A percentile compares a stretch with the other conserved stretches of the same genome.
phyloP scores from a whole-genome alignment of 2,797 vertebrate genomes.

The Xiphophorus birchmanni region DNA sequence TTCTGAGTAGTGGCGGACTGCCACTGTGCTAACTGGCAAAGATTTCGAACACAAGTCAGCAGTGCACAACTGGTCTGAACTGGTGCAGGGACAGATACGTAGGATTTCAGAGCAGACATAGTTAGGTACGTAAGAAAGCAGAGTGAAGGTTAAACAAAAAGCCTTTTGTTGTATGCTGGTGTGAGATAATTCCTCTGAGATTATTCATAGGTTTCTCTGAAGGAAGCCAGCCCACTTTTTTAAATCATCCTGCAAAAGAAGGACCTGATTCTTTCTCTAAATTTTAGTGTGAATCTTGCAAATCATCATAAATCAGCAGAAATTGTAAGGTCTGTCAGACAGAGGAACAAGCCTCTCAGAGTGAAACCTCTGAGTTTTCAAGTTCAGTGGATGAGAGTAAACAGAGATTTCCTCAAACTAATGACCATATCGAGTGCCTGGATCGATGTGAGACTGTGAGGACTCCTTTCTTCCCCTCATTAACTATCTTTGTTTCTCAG shows the following conservation, averaged over 20 bases:
- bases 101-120: constrained; percentile 8
- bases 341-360: background rate
- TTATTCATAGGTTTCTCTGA: constrained; percentile 6
- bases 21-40: constrained; percentile 60
- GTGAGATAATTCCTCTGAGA: background rate
- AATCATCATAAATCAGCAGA: background rate
- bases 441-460: background rate
- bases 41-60: constrained; percentile 54
- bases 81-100: constrained; percentile 26
- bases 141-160: constrained; percentile 3
- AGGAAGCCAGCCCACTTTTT: background rate
- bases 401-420: background rate
- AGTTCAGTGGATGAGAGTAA: constrained; percentile 8
- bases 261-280: background rate
- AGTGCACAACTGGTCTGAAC: constrained; percentile 49
- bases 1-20: constrained; percentile 38
- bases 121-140: background rate
- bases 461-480: background rate
- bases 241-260: background rate
- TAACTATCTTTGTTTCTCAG: background rate
- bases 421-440: background rate
- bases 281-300: background rate
- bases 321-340: background rate
- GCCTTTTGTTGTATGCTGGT: background rate
- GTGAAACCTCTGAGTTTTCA: background rate